These are phyloP conservation scores for Gobionotothen gibberifrons DNA, from an alignment of 2,797 vertebrate species.

Conservation along the genomic window DNA sequence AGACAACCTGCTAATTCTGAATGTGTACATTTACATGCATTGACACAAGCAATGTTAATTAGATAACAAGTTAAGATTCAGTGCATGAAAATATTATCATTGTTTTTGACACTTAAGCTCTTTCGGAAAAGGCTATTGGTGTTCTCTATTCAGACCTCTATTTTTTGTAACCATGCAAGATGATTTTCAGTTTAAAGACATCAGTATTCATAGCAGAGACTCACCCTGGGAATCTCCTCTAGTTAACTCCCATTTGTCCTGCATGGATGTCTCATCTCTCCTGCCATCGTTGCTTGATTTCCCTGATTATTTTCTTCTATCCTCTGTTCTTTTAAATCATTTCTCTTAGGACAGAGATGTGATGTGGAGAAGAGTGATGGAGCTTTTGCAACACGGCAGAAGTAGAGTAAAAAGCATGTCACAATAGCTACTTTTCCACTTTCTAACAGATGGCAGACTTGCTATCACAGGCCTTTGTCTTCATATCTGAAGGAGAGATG, in stretches of 20 bases:
- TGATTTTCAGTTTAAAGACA: slow-evolving; percentile 29
- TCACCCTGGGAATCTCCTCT: slow-evolving; percentile 46
- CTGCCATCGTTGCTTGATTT: slow-evolving; percentile 54
- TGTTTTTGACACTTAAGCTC: slow-evolving; percentile 1
- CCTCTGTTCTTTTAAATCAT: slow-evolving; percentile 57
- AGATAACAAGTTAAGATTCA: slow-evolving; percentile 6
- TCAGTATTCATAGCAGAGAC: slow-evolving; percentile 34
- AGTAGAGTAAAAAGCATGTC: slow-evolving; percentile 70
- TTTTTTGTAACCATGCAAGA: slow-evolving; percentile 15
- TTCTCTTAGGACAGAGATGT: slow-evolving; percentile 66
- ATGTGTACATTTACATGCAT: slow-evolving; percentile 12
- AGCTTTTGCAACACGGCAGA: slow-evolving; percentile 57
- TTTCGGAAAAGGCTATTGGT: not conserved
- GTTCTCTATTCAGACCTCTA: slow-evolving; percentile 12
- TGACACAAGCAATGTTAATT: not conserved
- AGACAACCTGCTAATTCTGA: not conserved
- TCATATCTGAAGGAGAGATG: slow-evolving; percentile 58
- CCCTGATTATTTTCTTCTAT: slow-evolving; percentile 39
- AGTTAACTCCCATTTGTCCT: slow-evolving; percentile 57
- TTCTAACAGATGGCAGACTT: slow-evolving; percentile 70
- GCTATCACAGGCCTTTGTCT: slow-evolving; percentile 66
- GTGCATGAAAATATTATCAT: not conserved
- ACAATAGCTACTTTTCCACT: slow-evolving; percentile 45
- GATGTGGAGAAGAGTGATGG: slow-evolving; percentile 64
- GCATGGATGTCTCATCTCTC: slow-evolving; percentile 60